Conservation (phyloP, 2,888 invertebrate species). For the Thereva unica region DNA sequence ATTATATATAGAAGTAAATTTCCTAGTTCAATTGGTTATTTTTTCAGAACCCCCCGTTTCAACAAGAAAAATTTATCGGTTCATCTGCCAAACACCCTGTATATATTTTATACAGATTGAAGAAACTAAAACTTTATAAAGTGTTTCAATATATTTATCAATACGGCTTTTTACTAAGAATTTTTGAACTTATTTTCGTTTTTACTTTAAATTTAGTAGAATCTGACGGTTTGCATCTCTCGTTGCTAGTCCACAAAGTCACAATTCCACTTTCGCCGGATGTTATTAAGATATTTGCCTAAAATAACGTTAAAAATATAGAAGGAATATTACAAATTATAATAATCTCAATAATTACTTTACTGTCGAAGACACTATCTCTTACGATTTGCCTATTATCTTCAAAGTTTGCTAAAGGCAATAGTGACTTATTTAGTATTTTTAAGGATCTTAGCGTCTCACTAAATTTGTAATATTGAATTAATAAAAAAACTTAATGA, state of each 20-base stretch:
- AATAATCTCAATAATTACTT: constrained; percentile 59
- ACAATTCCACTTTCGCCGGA: constrained; percentile 70
- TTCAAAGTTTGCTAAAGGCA: constrained; percentile 62
- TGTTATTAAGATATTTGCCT: constrained; percentile 65
- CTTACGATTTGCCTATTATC: constrained; percentile 73
- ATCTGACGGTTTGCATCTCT: background rate
- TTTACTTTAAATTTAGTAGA: constrained; percentile 9
- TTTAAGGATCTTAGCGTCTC: constrained; percentile 60
- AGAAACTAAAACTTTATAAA: too few species aligned
- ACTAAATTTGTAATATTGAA: constrained; percentile 43
- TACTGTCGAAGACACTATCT: constrained; percentile 67
- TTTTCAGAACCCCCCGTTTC: too few species aligned
- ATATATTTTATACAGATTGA: too few species aligned
- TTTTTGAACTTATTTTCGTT: background rate
- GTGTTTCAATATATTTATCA: background rate
- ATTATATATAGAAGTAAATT: too few species aligned
- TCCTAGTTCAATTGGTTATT: too few species aligned
- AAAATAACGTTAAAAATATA: constrained; percentile 15
- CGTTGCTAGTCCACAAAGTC: constrained; percentile 61
- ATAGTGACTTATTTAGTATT: constrained; percentile 60
- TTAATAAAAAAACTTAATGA: constrained; percentile 8
- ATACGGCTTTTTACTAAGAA: constrained; percentile 21
- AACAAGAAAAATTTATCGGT: too few species aligned
- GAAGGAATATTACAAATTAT: too few species aligned
- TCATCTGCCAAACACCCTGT: too few species aligned